Evolutionary conservation across 2,113 vertebrate genomes (phyloP).

Genomic region (Geothlypis trichas): DNA sequence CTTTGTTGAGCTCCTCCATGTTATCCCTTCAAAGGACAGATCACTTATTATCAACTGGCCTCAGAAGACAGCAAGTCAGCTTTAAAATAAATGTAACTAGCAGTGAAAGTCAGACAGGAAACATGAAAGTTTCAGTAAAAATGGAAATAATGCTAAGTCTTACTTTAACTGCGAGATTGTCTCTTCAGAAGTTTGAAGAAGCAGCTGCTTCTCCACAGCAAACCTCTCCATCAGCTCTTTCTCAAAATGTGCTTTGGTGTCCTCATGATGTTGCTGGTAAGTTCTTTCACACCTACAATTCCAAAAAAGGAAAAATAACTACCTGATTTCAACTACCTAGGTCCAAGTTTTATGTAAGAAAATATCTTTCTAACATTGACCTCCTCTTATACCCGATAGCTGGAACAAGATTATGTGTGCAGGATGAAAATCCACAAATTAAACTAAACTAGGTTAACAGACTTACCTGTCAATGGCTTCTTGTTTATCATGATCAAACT

Average conservation of each 20-base stretch:
- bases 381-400: background rate
- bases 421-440: background rate
- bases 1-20: slow-evolving; percentile 81
- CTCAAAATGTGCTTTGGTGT: slow-evolving; percentile 83
- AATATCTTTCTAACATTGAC: background rate
- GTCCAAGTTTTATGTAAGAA: background rate
- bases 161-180: slow-evolving; percentile 80
- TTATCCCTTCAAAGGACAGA: slow-evolving; percentile 73
- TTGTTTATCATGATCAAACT: slow-evolving; percentile 93
- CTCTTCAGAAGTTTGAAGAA: slow-evolving; percentile 79
- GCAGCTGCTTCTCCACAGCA: slow-evolving; percentile 73
- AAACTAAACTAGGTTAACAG: background rate
- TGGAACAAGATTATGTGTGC: background rate
- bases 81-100: background rate
- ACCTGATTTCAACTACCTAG: background rate
- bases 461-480: slow-evolving; percentile 85
- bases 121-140: background rate
- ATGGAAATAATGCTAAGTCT: background rate
- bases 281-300: slow-evolving; percentile 84
- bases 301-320: background rate
- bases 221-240: slow-evolving; percentile 80
- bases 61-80: background rate
- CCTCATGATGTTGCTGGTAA: slow-evolving; percentile 89
- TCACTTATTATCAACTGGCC: background rate
- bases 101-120: background rate